Conservation (phyloP, 2,888 invertebrate genomes). For the Sialis fuliginosa region DNA sequence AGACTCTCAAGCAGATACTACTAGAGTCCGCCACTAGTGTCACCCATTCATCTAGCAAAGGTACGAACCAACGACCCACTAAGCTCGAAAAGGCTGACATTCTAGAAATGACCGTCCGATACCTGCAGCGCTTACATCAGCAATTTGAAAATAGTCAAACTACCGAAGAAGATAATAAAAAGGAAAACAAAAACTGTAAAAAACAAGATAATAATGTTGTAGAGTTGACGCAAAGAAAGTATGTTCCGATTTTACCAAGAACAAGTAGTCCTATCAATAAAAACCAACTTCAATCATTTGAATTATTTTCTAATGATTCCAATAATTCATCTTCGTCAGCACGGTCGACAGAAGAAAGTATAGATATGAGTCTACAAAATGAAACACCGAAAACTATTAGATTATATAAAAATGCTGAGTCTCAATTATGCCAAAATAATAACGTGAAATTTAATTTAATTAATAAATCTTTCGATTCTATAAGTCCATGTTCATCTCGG, state of each 20-base stretch:
- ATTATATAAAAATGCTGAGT: too few species aligned
- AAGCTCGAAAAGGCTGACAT: slow-evolving; percentile 49
- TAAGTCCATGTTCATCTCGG: not conserved
- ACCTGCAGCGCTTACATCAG: slow-evolving; percentile 31
- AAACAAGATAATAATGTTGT: not conserved
- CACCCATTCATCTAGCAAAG: slow-evolving; percentile 13
- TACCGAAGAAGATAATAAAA: not conserved
- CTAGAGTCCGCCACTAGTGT: slow-evolving; percentile 24
- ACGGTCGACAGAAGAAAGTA: not conserved
- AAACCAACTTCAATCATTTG: not conserved
- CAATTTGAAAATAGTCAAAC: not conserved
- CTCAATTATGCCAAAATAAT: too few species aligned
- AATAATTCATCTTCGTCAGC: not conserved
- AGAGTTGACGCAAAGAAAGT: not conserved
- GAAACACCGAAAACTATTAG: too few species aligned
- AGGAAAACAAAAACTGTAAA: slow-evolving; percentile 6
- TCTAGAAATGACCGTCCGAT: slow-evolving; percentile 40
- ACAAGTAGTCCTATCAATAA: not conserved
- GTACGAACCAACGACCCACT: slow-evolving; percentile 24
- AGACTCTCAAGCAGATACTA: slow-evolving; percentile 30
- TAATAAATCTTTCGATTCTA: too few species aligned
- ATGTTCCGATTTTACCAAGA: slow-evolving; percentile 4
- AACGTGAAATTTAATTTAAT: too few species aligned
- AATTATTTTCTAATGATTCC: slow-evolving; percentile 2
- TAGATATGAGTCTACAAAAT: too few species aligned